These are phyloP conservation scores for Anorthoa munda DNA, from an alignment of 2,888 invertebrate genomes.

Conservation along the genomic window DNA sequence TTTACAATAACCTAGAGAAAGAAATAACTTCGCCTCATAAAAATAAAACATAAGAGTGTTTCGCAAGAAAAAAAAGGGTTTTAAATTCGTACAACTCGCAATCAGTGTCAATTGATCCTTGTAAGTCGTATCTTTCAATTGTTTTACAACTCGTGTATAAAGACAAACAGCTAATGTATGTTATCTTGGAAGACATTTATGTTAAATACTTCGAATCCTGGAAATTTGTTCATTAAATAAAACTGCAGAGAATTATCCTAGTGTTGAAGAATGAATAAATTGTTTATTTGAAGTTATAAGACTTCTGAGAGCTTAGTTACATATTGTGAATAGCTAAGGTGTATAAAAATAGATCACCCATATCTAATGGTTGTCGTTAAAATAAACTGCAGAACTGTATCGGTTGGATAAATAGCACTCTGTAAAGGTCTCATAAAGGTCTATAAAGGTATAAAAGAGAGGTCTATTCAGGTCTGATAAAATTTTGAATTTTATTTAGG, in stretches of 20 bases:
- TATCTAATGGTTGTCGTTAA: neutral
- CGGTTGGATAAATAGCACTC: neutral
- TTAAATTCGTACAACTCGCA: slow-evolving; percentile 21
- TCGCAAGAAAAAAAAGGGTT: slow-evolving; percentile 2
- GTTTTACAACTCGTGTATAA: slow-evolving; percentile 24
- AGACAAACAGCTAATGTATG: slow-evolving; percentile 34
- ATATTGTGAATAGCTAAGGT: neutral
- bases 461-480: neutral
- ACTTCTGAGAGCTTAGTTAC: too few species aligned
- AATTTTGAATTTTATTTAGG: neutral
- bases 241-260: slow-evolving; percentile 1
- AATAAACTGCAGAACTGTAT: slow-evolving; percentile 10
- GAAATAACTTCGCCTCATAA: neutral
- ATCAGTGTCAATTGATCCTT: slow-evolving; percentile 28
- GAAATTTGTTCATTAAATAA: slow-evolving; percentile 28
- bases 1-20: neutral
- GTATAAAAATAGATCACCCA: slow-evolving; percentile 19
- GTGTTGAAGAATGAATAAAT: neutral
- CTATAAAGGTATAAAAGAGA: too few species aligned
- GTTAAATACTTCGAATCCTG: slow-evolving; percentile 19
- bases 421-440: neutral
- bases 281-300: too few species aligned
- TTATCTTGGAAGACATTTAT: slow-evolving; percentile 36
- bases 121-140: slow-evolving; percentile 32
- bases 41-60: neutral